Conservation (phyloP, 2,113 vertebrate species). For the Oostethus manadensis region DNA sequence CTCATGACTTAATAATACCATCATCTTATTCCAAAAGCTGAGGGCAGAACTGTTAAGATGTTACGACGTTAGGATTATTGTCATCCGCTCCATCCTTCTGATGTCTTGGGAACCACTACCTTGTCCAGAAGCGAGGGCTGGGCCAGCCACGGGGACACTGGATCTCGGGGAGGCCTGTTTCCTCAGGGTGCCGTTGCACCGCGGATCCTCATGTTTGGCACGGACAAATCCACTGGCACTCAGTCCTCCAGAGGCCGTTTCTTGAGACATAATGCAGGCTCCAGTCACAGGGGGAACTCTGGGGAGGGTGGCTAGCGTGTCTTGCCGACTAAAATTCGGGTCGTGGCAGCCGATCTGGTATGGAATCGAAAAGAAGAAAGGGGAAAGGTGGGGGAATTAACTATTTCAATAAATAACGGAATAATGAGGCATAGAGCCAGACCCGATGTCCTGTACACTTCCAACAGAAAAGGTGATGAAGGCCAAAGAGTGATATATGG, state of each 20-base stretch:
- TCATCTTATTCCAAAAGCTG: not conserved
- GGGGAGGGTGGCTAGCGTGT: slow-evolving; percentile 72
- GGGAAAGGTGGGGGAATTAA: not conserved
- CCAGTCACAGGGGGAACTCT: slow-evolving; percentile 68
- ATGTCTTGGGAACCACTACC: slow-evolving; percentile 27
- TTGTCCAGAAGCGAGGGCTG: slow-evolving; percentile 40
- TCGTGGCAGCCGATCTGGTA: slow-evolving; percentile 92
- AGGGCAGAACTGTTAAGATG: not conserved
- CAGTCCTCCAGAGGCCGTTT: slow-evolving; percentile 70
- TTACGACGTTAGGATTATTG: not conserved
- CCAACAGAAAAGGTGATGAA: not conserved
- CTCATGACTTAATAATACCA: not conserved
- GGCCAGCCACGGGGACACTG: slow-evolving; percentile 39
- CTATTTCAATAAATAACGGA: too few relatives aligned
- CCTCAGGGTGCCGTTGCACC: slow-evolving; percentile 89
- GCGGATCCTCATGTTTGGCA: slow-evolving; percentile 72
- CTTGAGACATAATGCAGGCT: slow-evolving; percentile 65
- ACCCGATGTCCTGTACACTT: too few relatives aligned
- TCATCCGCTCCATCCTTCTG: not conserved
- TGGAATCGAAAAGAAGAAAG: slow-evolving; percentile 55
- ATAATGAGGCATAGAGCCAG: too few relatives aligned
- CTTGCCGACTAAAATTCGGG: slow-evolving; percentile 77
- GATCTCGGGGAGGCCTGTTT: slow-evolving; percentile 79
- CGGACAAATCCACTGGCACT: slow-evolving; percentile 60
- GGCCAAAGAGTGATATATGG: not conserved